These are phyloP conservation scores for Patagioenas fasciata DNA, from an alignment of 2,113 vertebrate genomes.

Conservation along the genomic window DNA sequence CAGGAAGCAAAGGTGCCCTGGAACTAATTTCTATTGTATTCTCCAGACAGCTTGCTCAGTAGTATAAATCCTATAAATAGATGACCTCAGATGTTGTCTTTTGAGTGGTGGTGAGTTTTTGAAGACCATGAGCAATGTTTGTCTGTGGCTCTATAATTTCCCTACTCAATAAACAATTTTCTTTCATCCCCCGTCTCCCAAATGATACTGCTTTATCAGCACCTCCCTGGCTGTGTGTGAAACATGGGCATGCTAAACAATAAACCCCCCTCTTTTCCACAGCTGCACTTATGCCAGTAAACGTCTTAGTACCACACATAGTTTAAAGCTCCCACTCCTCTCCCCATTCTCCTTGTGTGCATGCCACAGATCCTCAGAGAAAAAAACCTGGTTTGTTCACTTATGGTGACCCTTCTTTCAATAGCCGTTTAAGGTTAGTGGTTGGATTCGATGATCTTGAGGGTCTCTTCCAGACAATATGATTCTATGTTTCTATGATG, in stretches of 20 bases:
- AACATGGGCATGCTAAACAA: neutral
- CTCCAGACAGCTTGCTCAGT: slow-evolving; percentile 13
- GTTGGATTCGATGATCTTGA: too few relatives aligned
- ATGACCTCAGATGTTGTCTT: neutral
- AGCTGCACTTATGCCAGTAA: neutral
- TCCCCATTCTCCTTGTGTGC: neutral
- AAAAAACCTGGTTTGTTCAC: neutral
- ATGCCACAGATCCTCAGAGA: neutral
- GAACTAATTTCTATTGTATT: slow-evolving; percentile 50
- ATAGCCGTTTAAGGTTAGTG: neutral
- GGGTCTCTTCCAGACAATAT: too few relatives aligned
- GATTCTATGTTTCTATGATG: too few relatives aligned
- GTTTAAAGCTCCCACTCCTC: neutral
- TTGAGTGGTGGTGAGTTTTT: neutral
- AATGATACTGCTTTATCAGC: slow-evolving; percentile 20
- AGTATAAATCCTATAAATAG: slow-evolving; percentile 26
- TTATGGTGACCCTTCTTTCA: neutral
- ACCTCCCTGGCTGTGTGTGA: neutral
- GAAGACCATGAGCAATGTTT: neutral
- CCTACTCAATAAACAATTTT: neutral
- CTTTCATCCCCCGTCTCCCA: neutral
- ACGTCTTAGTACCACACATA: neutral
- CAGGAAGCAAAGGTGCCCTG: slow-evolving; percentile 46
- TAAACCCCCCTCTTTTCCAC: slow-evolving; percentile 26
- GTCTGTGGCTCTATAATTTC: neutral